Base-by-base conservation (phyloP, 2,888 invertebrate species). In the Dolomedes plantarius region DNA sequence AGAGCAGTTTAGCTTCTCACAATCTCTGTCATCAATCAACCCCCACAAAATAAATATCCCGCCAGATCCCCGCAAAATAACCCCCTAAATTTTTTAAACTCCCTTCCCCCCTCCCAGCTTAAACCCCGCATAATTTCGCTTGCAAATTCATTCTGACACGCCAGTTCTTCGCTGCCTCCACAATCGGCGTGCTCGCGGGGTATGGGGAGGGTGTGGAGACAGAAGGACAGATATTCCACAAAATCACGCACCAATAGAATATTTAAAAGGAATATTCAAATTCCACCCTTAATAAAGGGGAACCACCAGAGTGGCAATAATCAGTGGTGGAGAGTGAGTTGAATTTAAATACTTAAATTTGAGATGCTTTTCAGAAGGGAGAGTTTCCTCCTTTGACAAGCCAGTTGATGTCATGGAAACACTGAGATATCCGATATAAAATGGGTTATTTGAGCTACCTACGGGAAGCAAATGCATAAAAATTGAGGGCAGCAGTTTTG, bases 231-330 rank as follows among this genome's bases (percentile, higher is more conserved):
- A n/a, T n/a, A n/a, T 23, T 56, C 56, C 23, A 23, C 56, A 46
- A 46, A 23, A 56, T 56, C 65, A 65, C 65, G 68, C n/a, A 29
- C 67, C 67, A 67, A 68, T 68, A 64, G 67, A 76, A 76, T 76
- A 76, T 76, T 76, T 76, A 76, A 67, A 67, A 68, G 67, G 76
- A 56, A 67, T 76, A 76, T 76, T 76, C 76, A 76, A 68, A 76
- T 76, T 36, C 68, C n/a, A 27, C 23, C 67, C 50, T 68, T 56
- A 23, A 56, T 23, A 23, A 23, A 56, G 23, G 56, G 19, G 23
- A n/a, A 56, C 56, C 23, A 23, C 23, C 23, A 56, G 56, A 56
- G 23, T 56, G 56, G 56, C 23, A 56, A 23, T 23, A 56, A 56
- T 56, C n/a, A 56, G 23, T 56, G 56, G 56, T 23, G 23, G 56